phyloP scores from a whole-genome alignment of 2,113 vertebrate species.

The Ancistrus triradiatus region DNA sequence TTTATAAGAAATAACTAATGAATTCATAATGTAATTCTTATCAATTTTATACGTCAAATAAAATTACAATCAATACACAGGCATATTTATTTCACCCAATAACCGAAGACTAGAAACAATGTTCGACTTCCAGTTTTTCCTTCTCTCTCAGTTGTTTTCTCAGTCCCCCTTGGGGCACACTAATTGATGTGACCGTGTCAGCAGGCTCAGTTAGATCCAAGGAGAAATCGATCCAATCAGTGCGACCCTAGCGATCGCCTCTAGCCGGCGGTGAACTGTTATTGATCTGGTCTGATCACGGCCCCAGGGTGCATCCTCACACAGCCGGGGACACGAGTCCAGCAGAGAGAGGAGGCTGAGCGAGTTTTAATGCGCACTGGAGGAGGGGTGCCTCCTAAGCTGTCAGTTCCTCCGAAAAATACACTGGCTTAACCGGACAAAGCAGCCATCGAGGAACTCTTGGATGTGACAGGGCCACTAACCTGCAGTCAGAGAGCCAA shows the following conservation, averaged over 20 bases:
- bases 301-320: conserved; percentile 28
- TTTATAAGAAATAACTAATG: too few species aligned
- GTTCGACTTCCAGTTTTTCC: too few species aligned
- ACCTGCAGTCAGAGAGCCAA: conserved; percentile 50
- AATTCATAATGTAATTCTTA: too few species aligned
- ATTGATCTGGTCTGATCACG: conserved; percentile 42
- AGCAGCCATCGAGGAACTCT: conserved; percentile 42
- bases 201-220: conserved; percentile 43
- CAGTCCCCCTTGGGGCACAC: too few species aligned
- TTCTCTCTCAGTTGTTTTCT: too few species aligned
- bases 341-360: neutral
- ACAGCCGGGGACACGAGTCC: conserved; percentile 18
- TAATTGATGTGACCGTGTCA: conserved; percentile 39
- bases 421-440: conserved; percentile 50
- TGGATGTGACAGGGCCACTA: conserved; percentile 30
- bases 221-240: conserved; percentile 47
- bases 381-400: conserved; percentile 35
- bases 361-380: neutral
- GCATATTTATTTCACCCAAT: too few species aligned
- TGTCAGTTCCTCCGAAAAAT: conserved; percentile 33
- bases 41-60: too few species aligned
- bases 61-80: too few species aligned
- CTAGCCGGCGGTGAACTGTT: conserved; percentile 22
- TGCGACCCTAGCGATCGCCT: conserved; percentile 43
- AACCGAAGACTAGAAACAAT: too few species aligned